Conservation (phyloP, 2,888 invertebrate genomes). For the Malthinus flaveolus region DNA sequence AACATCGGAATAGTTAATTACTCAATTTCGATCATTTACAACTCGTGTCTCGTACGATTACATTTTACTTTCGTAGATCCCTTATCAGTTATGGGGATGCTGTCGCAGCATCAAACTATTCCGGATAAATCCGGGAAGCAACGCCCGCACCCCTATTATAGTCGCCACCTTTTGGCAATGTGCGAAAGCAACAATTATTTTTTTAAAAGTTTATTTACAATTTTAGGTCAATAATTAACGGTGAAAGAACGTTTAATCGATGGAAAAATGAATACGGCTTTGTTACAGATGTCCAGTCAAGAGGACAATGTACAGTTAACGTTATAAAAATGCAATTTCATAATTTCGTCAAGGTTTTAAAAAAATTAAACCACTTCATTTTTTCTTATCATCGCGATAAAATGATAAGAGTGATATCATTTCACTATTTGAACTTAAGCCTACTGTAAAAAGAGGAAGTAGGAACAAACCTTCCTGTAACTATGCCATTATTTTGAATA, state of each 20-base stretch:
- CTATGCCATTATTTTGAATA: no score
- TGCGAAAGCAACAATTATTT: neutral
- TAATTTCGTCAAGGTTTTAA: no score
- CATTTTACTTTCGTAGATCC: slow-evolving; percentile 1
- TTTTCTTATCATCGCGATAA: no score
- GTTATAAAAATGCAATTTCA: neutral
- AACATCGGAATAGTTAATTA: slow-evolving; percentile 56
- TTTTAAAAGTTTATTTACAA: neutral
- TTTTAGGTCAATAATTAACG: slow-evolving; percentile 3
- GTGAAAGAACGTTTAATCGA: neutral
- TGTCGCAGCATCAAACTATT: slow-evolving; percentile 2
- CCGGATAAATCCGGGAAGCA: slow-evolving; percentile 19
- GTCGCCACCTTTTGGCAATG: slow-evolving; percentile 21
- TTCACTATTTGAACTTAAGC: no score
- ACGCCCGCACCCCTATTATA: slow-evolving; percentile 25
- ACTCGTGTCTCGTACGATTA: neutral
- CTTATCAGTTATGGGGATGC: slow-evolving; percentile 11
- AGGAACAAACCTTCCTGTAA: no score
- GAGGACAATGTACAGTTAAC: slow-evolving; percentile 6
- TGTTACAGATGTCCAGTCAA: neutral
- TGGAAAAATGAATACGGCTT: slow-evolving; percentile 1
- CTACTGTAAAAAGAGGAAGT: no score
- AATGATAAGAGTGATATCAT: no score
- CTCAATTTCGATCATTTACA: neutral
- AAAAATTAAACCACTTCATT: no score